Evolutionary conservation across 2,113 vertebrate species (phyloP).

Genomic region (Mus pahari): DNA sequence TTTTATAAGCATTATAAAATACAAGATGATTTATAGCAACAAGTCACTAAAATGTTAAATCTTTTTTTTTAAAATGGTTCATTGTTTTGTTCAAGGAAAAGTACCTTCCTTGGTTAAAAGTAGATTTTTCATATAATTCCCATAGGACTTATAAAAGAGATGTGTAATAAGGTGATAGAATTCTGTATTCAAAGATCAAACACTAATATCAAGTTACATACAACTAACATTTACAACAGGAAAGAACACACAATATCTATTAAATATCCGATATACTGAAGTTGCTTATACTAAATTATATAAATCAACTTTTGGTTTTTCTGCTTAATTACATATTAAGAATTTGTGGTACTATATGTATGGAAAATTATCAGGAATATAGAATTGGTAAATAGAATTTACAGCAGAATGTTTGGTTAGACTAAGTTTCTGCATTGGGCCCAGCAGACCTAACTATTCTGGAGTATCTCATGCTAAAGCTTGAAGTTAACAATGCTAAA

Average conservation of each 20-base stretch:
- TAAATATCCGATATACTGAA: slow-evolving; percentile 40
- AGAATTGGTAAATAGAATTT: background rate
- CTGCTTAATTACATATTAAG: slow-evolving; percentile 23
- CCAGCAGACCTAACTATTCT: background rate
- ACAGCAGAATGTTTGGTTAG: background rate
- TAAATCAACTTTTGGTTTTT: slow-evolving; percentile 20
- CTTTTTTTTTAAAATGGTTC: background rate
- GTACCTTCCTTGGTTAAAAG: slow-evolving; percentile 18
- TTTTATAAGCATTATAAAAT: background rate
- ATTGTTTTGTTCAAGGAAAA: slow-evolving; percentile 55
- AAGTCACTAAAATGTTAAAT: slow-evolving; percentile 2
- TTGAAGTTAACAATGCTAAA: background rate
- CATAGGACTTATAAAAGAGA: background rate
- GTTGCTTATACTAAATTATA: slow-evolving; percentile 26
- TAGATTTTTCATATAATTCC: slow-evolving; percentile 34
- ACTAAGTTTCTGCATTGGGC: background rate
- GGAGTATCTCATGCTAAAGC: background rate
- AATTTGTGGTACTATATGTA: background rate
- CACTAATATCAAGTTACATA: slow-evolving; percentile 40
- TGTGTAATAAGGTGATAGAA: background rate
- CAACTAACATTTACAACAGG: background rate
- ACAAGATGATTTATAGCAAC: background rate
- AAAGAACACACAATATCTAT: slow-evolving; percentile 35
- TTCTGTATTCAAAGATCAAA: slow-evolving; percentile 29
- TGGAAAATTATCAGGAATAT: background rate